These are phyloP conservation scores for Dipodomys spectabilis DNA, from an alignment of 2,113 vertebrate species.

Conservation along the genomic window DNA sequence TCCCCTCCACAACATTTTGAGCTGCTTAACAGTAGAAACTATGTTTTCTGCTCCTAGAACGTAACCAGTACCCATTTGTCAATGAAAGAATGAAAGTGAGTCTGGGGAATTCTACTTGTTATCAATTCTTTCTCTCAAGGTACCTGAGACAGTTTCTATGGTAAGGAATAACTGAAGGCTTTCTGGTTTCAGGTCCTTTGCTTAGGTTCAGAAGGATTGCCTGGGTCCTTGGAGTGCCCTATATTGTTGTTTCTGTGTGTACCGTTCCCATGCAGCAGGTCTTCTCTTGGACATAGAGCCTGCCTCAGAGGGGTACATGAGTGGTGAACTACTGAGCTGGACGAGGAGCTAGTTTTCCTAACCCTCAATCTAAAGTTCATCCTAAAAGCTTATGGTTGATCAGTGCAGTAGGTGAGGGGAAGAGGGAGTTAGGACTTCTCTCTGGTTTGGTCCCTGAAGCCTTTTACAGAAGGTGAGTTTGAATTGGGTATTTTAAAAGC, in stretches of 20 bases:
- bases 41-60: neutral
- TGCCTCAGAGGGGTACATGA: neutral
- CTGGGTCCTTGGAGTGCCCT: neutral
- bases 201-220: neutral
- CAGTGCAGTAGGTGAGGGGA: neutral
- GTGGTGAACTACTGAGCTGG: neutral
- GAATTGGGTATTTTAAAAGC: neutral
- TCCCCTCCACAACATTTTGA: neutral
- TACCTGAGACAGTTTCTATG: neutral
- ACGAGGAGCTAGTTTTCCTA: neutral
- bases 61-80: neutral
- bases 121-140: neutral
- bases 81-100: neutral
- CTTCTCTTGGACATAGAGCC: neutral
- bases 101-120: neutral
- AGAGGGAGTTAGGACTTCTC: neutral
- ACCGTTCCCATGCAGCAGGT: neutral
- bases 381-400: neutral
- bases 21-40: neutral
- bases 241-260: neutral
- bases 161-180: neutral
- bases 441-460: neutral
- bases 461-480: neutral
- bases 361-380: neutral
- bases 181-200: neutral